These are phyloP conservation scores for Arnoldichthys spilopterus DNA, from an alignment of 2,797 vertebrate species.

Conservation along the genomic window DNA sequence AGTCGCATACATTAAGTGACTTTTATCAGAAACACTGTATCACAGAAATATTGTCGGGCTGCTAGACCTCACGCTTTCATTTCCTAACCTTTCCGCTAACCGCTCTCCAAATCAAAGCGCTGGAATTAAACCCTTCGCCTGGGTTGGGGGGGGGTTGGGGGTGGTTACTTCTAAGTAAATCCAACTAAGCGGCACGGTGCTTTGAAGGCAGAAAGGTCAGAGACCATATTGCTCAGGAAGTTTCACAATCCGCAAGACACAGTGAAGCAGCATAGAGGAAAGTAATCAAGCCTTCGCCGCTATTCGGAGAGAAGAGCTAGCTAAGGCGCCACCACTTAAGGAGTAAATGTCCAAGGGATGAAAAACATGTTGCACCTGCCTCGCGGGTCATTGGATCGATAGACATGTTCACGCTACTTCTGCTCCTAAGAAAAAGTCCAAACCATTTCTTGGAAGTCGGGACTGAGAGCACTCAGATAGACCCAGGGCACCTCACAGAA, in stretches of 20 bases:
- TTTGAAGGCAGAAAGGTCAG: conserved; percentile 50
- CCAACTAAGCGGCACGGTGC: conserved; percentile 34
- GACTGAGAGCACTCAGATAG: conserved; percentile 22
- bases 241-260: conserved; percentile 32
- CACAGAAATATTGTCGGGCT: neutral
- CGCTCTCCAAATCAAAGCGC: neutral
- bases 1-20: neutral
- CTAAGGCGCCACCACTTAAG: conserved; percentile 39
- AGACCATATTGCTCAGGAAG: conserved; percentile 57
- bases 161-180: neutral
- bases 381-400: conserved; percentile 60
- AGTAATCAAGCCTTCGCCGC: conserved; percentile 54
- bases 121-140: neutral
- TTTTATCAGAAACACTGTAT: neutral
- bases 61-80: neutral
- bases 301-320: conserved; percentile 47
- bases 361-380: conserved; percentile 47
- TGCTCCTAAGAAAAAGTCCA: neutral
- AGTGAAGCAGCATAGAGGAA: conserved; percentile 28
- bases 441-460: neutral
- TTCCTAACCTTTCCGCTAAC: neutral
- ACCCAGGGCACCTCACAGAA: neutral
- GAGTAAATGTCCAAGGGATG: conserved; percentile 51
- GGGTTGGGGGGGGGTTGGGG: neutral
- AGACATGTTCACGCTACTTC: conserved; percentile 12